Conservation (phyloP, 2,113 vertebrate genomes). For the Isichthys henryi region DNA sequence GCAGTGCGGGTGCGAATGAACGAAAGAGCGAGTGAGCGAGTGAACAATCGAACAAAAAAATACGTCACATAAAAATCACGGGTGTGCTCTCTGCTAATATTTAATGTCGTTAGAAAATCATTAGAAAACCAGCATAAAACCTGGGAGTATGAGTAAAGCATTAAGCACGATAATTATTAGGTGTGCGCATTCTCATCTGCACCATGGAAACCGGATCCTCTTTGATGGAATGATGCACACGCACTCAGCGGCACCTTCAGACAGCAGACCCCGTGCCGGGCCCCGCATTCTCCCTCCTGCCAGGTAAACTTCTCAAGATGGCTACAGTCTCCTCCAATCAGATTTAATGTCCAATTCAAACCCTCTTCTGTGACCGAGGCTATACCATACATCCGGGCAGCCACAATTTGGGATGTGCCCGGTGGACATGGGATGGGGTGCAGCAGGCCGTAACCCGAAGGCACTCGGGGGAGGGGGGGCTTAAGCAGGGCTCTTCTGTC, state of each 20-base stretch:
- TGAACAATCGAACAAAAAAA: conserved; percentile 29
- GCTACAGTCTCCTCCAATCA: conserved; percentile 28
- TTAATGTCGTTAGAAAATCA: conserved; percentile 80
- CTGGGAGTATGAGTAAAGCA: conserved; percentile 72
- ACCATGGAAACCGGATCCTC: conserved; percentile 66
- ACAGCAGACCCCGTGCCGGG: conserved; percentile 57
- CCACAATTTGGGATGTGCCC: not conserved
- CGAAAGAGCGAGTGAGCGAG: not conserved
- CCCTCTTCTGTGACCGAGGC: conserved; percentile 40
- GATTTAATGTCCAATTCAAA: conserved; percentile 42
- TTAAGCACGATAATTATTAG: conserved; percentile 77
- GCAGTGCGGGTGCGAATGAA: not conserved
- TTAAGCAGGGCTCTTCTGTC: not conserved
- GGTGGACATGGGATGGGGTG: not conserved
- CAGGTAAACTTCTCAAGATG: conserved; percentile 55
- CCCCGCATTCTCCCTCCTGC: conserved; percentile 38
- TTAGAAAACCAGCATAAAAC: conserved; percentile 78
- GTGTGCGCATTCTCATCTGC: conserved; percentile 58
- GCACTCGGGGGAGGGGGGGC: too few relatives aligned
- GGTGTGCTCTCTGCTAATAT: conserved; percentile 72
- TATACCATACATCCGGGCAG: not conserved
- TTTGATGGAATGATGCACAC: conserved; percentile 45
- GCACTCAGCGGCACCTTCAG: conserved; percentile 69
- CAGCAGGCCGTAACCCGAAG: not conserved
- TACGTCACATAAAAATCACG: conserved; percentile 67